Evolutionary conservation across 2,888 invertebrate species (phyloP).

Genomic region (Danaus chrysippus): DNA sequence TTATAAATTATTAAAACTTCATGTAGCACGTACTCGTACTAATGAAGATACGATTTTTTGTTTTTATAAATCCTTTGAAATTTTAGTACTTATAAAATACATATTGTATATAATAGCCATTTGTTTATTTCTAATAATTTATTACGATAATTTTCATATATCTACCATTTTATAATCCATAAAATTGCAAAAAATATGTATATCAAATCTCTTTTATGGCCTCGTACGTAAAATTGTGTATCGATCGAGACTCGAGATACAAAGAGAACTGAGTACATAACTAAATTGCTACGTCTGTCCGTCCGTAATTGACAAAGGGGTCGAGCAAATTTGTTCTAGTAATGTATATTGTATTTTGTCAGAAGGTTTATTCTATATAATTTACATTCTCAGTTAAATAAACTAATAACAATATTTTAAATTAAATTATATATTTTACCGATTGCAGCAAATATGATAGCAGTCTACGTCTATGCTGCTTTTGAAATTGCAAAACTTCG

Average conservation of each 20-base stretch:
- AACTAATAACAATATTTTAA: background rate
- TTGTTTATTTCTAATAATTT: background rate
- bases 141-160: too few species aligned
- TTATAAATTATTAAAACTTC: background rate
- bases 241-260: constrained; percentile 2
- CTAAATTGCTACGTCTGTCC: constrained; percentile 6
- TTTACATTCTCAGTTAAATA: too few species aligned
- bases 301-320: constrained; percentile 6
- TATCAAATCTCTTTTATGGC: too few species aligned
- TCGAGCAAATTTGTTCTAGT: constrained; percentile 6
- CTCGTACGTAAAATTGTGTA: background rate
- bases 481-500: constrained; percentile 72
- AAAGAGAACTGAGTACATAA: background rate
- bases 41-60: background rate
- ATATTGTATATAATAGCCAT: background rate
- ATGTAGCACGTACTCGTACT: background rate
- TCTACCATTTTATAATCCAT: too few species aligned
- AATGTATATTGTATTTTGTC: background rate
- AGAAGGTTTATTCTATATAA: background rate
- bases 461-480: constrained; percentile 67
- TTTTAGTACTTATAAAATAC: background rate
- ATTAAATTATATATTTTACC: constrained; percentile 42
- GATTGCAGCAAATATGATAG: constrained; percentile 71
- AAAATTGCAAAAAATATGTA: too few species aligned
- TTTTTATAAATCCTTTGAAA: background rate